Conservation (phyloP, 2,797 vertebrate species). For the Fratercula arctica region DNA sequence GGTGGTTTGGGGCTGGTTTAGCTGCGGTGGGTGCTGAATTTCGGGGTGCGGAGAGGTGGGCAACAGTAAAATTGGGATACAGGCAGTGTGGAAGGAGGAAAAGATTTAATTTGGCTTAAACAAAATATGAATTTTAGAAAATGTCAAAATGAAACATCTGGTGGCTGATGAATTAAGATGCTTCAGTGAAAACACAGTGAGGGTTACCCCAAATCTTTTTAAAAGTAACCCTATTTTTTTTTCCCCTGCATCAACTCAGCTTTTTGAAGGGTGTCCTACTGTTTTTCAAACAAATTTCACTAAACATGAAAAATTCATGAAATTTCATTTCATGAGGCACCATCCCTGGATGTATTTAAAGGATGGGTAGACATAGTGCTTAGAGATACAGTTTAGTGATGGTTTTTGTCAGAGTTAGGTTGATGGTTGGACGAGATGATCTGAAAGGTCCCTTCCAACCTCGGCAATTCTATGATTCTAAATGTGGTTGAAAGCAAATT, state of each 20-base stretch:
- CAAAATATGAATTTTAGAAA: background rate
- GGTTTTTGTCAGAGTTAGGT: too few relatives aligned
- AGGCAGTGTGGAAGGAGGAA: background rate
- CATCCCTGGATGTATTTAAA: too few relatives aligned
- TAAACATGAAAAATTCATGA: too few relatives aligned
- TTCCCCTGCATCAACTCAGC: background rate
- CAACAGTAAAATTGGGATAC: background rate
- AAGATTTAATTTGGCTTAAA: background rate
- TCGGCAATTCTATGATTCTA: too few relatives aligned
- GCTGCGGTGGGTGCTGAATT: background rate
- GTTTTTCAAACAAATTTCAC: background rate
- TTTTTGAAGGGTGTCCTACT: background rate
- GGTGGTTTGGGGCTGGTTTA: background rate
- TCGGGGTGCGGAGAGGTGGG: rapidly evolving
- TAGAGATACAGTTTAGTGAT: too few relatives aligned
- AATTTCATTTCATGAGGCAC: too few relatives aligned
- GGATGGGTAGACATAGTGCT: too few relatives aligned
- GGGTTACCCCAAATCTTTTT: background rate
- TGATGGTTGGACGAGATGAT: too few relatives aligned
- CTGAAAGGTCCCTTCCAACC: too few relatives aligned
- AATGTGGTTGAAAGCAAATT: background rate
- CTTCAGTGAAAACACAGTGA: background rate
- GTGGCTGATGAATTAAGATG: background rate
- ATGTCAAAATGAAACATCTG: background rate
- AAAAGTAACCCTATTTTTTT: background rate